Percentiles rank a stretch among this genome's conserved stretches.
These are phyloP conservation scores for Indicator indicator DNA, from an alignment of 2,113 vertebrate genomes.

Conservation along the genomic window DNA sequence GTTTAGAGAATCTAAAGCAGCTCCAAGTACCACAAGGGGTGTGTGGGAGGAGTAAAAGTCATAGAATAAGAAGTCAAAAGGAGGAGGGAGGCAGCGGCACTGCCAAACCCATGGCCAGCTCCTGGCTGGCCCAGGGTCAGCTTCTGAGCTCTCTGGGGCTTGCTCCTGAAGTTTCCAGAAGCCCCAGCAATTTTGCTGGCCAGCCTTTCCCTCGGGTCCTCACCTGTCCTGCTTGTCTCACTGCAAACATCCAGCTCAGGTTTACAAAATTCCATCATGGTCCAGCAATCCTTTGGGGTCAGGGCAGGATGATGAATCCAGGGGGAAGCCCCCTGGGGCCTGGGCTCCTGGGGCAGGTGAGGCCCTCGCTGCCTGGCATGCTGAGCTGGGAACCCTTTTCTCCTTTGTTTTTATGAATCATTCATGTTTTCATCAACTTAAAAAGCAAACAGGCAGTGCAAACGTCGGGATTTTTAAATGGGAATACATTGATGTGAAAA, in stretches of 20 bases:
- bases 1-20: neutral
- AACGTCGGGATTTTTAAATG: conserved; percentile 12
- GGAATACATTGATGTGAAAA: neutral
- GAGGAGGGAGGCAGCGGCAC: fast-evolving
- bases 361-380: neutral
- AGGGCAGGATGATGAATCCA: neutral
- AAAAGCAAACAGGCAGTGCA: conserved; percentile 34
- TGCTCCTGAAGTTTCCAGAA: neutral
- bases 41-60: neutral
- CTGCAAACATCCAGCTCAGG: neutral
- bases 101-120: fast-evolving
- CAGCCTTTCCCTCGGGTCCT: neutral
- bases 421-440: conserved; percentile 29
- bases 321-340: fast-evolving
- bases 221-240: neutral
- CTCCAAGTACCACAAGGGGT: fast-evolving
- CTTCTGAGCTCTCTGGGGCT: neutral
- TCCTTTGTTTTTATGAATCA: conserved; percentile 21
- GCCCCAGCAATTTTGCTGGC: neutral
- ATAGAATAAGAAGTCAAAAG: neutral
- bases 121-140: fast-evolving
- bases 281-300: fast-evolving
- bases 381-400: neutral
- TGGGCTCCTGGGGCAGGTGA: neutral
- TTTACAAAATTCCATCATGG: fast-evolving